Evolutionary conservation across 2,888 invertebrate genomes (phyloP), one percentile per base, ranked within the genome.

Genomic region (Cryptophagus acutangulus): DNA sequence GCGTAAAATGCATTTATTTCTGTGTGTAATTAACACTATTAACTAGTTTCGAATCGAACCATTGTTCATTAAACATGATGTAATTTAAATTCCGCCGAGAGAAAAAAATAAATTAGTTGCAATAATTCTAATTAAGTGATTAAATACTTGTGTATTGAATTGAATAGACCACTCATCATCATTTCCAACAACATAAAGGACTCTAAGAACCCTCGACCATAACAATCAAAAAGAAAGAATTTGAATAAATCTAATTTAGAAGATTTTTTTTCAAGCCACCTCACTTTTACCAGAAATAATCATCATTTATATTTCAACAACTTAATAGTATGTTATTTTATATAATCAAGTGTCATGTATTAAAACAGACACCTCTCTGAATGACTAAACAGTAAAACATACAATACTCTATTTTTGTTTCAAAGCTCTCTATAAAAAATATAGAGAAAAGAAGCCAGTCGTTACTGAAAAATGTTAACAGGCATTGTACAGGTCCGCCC

Each of bases 391-490:
- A 47, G 40, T 46, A 53, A 48, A 51, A 45, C 41, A n/a, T n/a
- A 51, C 51, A 54, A 48, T 52, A 52, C 49, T 48, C 44, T 52
- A 55, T 58, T 60, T 57, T 58, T 57, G 57, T 57, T 57, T 60
- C 52, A 52, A 50, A 36, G 25, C 2, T 3, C 8, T n/a, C 51
- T 18, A 47, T 44, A n/a, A n/a, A n/a, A n/a, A n/a, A n/a, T n/a
- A n/a, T n/a, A n/a, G n/a, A n/a, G 46, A 33, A 43, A 49, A 54
- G 50, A 48, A 50, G 51, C 25, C 18, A 54, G 52, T 59, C 52
- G 56, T 60, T 59, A 63, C 55, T 52, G 51, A 62, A 63, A 62
- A 65, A 61, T 59, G 52, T 62, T 61, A 65, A 62, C 63, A 53
- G 60, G 52, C 55, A 45, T 41, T 43, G n/a, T n/a, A n/a, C n/a